Evolutionary conservation across 1,140 invertebrate genomes (phyloP).

Genomic region (Latrodectus geometricus): DNA sequence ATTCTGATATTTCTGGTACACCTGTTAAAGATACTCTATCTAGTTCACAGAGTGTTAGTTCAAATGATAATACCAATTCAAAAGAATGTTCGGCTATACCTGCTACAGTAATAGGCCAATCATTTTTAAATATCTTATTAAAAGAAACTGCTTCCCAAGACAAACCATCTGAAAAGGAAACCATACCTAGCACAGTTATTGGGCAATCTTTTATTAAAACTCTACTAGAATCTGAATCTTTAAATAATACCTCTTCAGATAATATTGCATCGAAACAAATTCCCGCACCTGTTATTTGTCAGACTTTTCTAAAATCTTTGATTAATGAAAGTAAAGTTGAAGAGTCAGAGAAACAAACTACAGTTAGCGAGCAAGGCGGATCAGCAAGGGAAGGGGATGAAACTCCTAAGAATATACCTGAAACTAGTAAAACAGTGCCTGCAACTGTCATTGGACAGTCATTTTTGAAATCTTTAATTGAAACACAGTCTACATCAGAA

Average conservation of each 20-base stretch:
- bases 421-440: background rate
- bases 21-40: background rate
- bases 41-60: no score
- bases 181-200: background rate
- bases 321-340: background rate
- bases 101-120: conserved; percentile 38
- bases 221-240: conserved; percentile 5
- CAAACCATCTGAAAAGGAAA: background rate
- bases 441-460: conserved; percentile 21
- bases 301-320: conserved; percentile 46
- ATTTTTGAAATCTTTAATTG: conserved; percentile 20
- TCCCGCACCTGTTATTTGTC: conserved; percentile 54
- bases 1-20: background rate
- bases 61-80: no score
- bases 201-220: conserved; percentile 32
- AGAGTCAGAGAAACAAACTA: background rate
- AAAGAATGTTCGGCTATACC: background rate
- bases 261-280: conserved; percentile 1
- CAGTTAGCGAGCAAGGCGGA: background rate
- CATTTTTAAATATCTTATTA: conserved; percentile 41
- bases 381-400: background rate
- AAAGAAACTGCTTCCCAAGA: background rate
- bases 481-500: background rate
- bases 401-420: background rate
- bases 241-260: background rate